A percentile compares a stretch with the other conserved stretches of the same genome.
These are phyloP conservation scores for Lycia hirtaria DNA, from an alignment of 2,888 invertebrate genomes.

Conservation along the genomic window DNA sequence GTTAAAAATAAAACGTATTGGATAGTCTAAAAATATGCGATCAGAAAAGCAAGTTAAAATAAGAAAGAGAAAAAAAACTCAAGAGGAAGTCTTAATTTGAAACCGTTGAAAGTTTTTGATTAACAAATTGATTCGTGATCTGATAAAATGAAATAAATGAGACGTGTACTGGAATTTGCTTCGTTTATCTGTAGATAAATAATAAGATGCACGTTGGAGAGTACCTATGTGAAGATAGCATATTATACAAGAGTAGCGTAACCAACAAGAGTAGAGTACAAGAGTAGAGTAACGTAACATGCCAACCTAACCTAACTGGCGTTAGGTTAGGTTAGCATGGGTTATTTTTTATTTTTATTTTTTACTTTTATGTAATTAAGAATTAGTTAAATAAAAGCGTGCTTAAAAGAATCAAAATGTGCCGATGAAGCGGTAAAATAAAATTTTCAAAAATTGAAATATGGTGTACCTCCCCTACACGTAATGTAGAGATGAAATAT, in stretches of 20 bases:
- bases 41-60: conserved; percentile 14
- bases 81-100: conserved; percentile 27
- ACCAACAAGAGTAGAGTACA: not conserved
- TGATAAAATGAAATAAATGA: conserved; percentile 15
- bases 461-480: no score
- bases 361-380: no score
- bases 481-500: no score
- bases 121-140: conserved; percentile 30
- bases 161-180: conserved; percentile 2
- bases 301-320: no score
- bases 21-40: not conserved
- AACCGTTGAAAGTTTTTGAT: conserved; percentile 29
- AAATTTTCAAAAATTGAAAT: no score
- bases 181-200: not conserved
- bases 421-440: no score
- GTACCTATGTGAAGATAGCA: not conserved
- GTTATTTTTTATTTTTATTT: no score
- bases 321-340: no score
- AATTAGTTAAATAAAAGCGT: no score
- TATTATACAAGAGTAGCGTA: not conserved
- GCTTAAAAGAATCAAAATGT: no score
- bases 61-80: conserved; percentile 11
- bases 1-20: no score
- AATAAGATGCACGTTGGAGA: not conserved
- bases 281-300: no score